phyloP scores from a whole-genome alignment of 2,113 vertebrate genomes.

The Promerops cafer region DNA sequence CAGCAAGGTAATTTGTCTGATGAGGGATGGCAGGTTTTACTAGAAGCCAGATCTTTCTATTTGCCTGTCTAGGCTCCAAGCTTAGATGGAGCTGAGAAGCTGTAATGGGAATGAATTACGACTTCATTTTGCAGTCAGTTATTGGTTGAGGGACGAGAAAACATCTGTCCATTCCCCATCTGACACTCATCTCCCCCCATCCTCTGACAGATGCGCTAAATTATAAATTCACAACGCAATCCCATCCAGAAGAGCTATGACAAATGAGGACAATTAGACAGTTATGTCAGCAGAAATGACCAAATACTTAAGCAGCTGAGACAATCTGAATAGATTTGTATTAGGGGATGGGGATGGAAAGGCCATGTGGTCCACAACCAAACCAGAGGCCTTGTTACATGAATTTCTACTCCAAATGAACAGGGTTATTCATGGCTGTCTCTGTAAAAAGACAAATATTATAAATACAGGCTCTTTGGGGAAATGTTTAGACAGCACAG shows the following conservation, averaged over 20 bases:
- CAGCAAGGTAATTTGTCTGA: not conserved
- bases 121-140: not conserved
- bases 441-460: not conserved
- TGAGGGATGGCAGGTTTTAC: not conserved
- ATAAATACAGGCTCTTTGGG: not conserved
- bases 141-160: not conserved
- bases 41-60: not conserved
- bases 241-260: not conserved
- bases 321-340: not conserved
- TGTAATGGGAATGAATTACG: not conserved
- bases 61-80: not conserved
- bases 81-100: not conserved
- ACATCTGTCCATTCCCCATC: not conserved
- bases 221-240: not conserved
- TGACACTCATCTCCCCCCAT: not conserved
- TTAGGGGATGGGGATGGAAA: not conserved
- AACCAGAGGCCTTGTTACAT: not conserved
- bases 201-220: not conserved
- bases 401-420: not conserved
- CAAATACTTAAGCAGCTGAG: not conserved
- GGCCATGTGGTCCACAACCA: not conserved
- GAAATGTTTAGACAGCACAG: not conserved
- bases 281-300: not conserved
- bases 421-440: not conserved
- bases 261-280: not conserved